Conservation (phyloP, 2,888 invertebrate species). For the Brachynemurus nebulosus region DNA sequence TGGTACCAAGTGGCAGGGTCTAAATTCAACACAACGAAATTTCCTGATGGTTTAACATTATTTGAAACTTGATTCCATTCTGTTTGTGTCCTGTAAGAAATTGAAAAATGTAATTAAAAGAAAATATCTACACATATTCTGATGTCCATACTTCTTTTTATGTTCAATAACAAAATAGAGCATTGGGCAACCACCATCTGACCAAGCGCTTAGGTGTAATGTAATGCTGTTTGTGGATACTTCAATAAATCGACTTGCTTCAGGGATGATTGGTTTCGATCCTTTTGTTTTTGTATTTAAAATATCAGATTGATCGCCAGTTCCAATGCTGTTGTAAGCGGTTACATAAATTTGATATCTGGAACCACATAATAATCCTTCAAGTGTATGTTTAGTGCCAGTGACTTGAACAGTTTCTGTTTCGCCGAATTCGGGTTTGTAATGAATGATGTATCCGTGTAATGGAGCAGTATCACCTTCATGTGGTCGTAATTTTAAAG, state of each 20-base stretch:
- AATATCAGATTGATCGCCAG: constrained; percentile 80
- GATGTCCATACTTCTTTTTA: constrained; percentile 60
- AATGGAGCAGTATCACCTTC: constrained; percentile 75
- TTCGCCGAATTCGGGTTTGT: constrained; percentile 88
- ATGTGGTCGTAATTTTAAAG: constrained; percentile 56
- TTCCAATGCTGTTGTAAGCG: constrained; percentile 87
- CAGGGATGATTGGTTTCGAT: constrained; percentile 83
- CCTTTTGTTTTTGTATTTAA: constrained; percentile 84
- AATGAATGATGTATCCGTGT: constrained; percentile 82
- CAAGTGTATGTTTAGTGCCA: constrained; percentile 70
- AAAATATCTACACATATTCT: constrained; percentile 1
- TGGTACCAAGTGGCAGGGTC: constrained; percentile 92
- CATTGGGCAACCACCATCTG: constrained; percentile 91
- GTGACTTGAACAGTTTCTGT: constrained; percentile 74
- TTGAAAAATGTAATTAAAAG: constrained; percentile 6
- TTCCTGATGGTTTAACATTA: constrained; percentile 81
- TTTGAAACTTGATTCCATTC: constrained; percentile 94
- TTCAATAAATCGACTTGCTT: constrained; percentile 80
- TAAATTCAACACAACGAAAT: constrained; percentile 80
- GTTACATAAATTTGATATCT: constrained; percentile 87
- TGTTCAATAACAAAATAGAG: constrained; percentile 89
- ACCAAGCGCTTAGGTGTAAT: constrained; percentile 84
- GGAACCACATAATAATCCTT: constrained; percentile 82
- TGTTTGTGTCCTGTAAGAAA: constrained; percentile 48
- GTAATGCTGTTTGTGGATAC: constrained; percentile 88